Evolutionary conservation across 2,113 vertebrate species (phyloP).

Genomic region (Ceratotherium simum): DNA sequence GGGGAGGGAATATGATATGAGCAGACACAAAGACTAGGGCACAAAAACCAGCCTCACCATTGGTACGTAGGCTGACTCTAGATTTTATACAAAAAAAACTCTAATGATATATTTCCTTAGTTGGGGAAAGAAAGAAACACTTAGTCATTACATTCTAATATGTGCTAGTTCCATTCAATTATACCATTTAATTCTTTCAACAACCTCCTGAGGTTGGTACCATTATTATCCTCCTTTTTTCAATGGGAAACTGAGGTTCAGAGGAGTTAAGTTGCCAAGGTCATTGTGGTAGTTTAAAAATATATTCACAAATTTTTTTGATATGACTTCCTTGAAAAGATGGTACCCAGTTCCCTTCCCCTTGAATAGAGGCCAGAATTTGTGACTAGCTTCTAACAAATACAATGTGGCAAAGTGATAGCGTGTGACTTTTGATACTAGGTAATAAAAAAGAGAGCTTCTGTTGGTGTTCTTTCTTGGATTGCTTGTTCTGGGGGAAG

Average conservation of each 20-base stretch:
- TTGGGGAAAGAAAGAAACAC: not conserved
- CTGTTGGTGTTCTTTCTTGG: not conserved
- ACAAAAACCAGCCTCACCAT: not conserved
- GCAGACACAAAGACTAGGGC: not conserved
- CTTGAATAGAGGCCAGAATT: not conserved
- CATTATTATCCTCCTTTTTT: not conserved
- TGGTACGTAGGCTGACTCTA: not conserved
- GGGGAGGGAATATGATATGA: not conserved
- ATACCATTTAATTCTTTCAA: constrained; percentile 1
- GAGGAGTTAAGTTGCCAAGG: not conserved
- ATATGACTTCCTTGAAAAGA: not conserved
- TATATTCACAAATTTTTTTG: not conserved
- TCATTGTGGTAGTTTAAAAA: not conserved
- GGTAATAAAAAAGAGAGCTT: not conserved
- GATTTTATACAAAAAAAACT: not conserved
- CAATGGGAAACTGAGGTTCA: not conserved
- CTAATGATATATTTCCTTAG: not conserved
- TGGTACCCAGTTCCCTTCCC: not conserved
- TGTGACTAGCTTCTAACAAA: not conserved
- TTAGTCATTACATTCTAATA: not conserved
- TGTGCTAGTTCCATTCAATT: not conserved
- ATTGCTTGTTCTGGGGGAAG: not conserved
- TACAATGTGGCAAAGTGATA: not conserved
- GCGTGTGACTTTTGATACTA: not conserved
- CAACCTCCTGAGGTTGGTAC: not conserved